Evolutionary conservation across 53 echinoderm and acorn worm genomes (phyloP).

Genomic region (Zoroaster sp.): DNA sequence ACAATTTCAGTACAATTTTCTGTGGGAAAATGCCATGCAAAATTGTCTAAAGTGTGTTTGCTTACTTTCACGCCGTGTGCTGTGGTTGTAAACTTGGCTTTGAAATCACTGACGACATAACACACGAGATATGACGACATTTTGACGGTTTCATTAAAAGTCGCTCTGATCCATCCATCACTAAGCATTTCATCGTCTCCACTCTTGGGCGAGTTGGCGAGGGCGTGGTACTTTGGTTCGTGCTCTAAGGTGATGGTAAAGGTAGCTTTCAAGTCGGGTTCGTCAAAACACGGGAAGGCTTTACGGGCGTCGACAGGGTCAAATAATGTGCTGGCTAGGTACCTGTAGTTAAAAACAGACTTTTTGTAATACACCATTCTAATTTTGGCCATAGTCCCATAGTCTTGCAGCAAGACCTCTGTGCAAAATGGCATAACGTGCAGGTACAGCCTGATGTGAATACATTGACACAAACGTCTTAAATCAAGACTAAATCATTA

Average conservation of each 20-base stretch:
- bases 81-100: slow-evolving; percentile 9
- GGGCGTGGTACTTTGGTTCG: slow-evolving; percentile 63
- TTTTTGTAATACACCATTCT: too few species aligned
- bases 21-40: too few species aligned
- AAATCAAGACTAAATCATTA: too few species aligned
- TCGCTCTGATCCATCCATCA: slow-evolving; percentile 67
- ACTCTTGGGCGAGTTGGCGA: slow-evolving; percentile 83
- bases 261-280: slow-evolving; percentile 92
- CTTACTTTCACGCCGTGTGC: slow-evolving; percentile 67
- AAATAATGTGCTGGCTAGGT: slow-evolving; percentile 84
- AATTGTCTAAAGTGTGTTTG: too few species aligned
- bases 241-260: slow-evolving; percentile 77
- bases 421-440: not conserved
- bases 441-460: not conserved
- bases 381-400: too few species aligned
- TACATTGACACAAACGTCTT: not conserved
- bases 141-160: slow-evolving; percentile 80
- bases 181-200: slow-evolving; percentile 8
- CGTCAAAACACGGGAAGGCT: slow-evolving; percentile 97
- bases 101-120: slow-evolving; percentile 83
- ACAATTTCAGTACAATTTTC: too few species aligned
- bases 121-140: slow-evolving; percentile 95
- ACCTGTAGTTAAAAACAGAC: slow-evolving; percentile 14
- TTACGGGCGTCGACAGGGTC: slow-evolving; percentile 91
- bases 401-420: too few species aligned